Conservation (phyloP, 64 coral and sea anemone genomes). For the Hydrozoanthus tunicans region DNA sequence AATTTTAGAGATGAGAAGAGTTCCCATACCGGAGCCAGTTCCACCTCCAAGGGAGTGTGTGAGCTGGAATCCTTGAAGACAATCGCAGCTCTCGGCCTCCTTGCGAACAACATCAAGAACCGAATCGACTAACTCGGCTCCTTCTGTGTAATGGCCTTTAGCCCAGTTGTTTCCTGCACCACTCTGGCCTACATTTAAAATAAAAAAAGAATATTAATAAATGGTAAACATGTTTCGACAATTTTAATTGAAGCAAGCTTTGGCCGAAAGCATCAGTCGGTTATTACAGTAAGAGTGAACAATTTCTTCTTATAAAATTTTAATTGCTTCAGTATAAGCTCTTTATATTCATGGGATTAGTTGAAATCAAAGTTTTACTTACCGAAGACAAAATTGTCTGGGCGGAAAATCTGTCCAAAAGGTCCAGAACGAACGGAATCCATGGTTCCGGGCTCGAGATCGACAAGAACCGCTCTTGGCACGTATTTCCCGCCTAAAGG, state of each 20-base stretch:
- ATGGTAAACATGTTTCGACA: not conserved
- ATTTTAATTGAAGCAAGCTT: not conserved
- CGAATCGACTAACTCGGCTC: slow-evolving; percentile 39
- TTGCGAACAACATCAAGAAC: slow-evolving; percentile 51
- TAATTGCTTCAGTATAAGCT: slow-evolving; percentile 21
- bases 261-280: not conserved
- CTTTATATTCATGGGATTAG: slow-evolving; percentile 24
- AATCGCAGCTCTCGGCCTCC: slow-evolving; percentile 49
- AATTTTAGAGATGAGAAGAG: slow-evolving; percentile 28
- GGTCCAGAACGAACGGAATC: slow-evolving; percentile 50
- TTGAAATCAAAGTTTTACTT: not conserved
- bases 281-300: slow-evolving; percentile 27
- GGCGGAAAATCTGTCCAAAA: slow-evolving; percentile 45
- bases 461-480: slow-evolving; percentile 48
- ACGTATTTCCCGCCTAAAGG: slow-evolving; percentile 56
- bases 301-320: slow-evolving; percentile 39
- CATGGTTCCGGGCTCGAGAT: slow-evolving; percentile 59
- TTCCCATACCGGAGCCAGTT: slow-evolving; percentile 38
- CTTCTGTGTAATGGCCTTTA: slow-evolving; percentile 41
- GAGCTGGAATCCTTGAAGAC: slow-evolving; percentile 46
- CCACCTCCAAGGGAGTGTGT: slow-evolving; percentile 54
- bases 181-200: slow-evolving; percentile 24
- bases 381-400: slow-evolving; percentile 52
- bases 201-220: not conserved
- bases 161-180: slow-evolving; percentile 31